Evolutionary conservation across 2,888 invertebrate genomes (phyloP).

Genomic region (Microctonus aethiopoides): DNA sequence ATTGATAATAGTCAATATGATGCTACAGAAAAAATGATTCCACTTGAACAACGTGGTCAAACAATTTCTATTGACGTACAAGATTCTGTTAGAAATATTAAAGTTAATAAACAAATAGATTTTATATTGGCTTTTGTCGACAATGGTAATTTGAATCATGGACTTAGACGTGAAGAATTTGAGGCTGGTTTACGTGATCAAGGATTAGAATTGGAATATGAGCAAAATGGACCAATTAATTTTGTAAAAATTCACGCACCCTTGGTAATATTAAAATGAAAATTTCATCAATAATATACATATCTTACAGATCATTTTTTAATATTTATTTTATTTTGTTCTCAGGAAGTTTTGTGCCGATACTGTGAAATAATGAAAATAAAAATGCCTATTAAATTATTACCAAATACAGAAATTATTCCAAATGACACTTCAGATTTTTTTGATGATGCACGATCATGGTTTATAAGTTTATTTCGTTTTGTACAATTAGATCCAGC

Average conservation of each 20-base stretch:
- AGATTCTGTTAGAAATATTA: conserved; percentile 34
- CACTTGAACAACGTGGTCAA: conserved; percentile 45
- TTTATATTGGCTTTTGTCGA: conserved; percentile 74
- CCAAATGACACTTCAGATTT: conserved; percentile 57
- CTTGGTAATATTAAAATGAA: conserved; percentile 49
- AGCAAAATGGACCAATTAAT: conserved; percentile 73
- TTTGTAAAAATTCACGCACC: conserved; percentile 83
- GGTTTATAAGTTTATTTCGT: conserved; percentile 68
- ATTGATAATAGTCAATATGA: conserved; percentile 38
- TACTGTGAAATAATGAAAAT: conserved; percentile 83
- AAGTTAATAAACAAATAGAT: conserved; percentile 68
- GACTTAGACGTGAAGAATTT: conserved; percentile 63
- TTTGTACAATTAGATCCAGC: conserved; percentile 72
- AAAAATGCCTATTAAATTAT: conserved; percentile 77
- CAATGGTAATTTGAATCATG: conserved; percentile 58
- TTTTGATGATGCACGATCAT: conserved; percentile 67
- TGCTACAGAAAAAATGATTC: conserved; percentile 47
- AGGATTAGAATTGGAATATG: conserved; percentile 73
- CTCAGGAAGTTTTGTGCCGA: conserved; percentile 75
- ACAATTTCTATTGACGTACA: conserved; percentile 37
- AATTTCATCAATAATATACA: background rate
- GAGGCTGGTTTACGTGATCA: conserved; percentile 66
- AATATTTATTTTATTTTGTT: too few species aligned
- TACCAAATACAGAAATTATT: conserved; percentile 44
- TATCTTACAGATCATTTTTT: background rate